These are phyloP conservation scores for Drosophila pseudotalamancana DNA, from an alignment of 2,888 invertebrate species.

Conservation along the genomic window DNA sequence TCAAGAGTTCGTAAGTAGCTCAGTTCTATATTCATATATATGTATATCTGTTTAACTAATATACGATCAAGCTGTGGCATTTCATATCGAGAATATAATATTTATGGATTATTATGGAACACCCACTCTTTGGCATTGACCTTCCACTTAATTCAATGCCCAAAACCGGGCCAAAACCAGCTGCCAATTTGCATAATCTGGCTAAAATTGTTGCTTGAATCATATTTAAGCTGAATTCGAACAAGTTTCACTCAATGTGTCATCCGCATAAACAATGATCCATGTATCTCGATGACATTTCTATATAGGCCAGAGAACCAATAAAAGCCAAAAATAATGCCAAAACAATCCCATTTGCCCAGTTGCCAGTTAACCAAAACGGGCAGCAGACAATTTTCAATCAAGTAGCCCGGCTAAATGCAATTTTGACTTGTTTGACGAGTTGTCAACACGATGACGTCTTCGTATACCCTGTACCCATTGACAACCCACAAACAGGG, in stretches of 20 bases:
- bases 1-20: neutral
- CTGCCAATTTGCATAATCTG: constrained; percentile 54
- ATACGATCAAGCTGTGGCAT: neutral
- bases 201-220: constrained; percentile 38
- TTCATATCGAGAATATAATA: neutral
- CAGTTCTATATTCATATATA: neutral
- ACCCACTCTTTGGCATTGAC: constrained; percentile 3
- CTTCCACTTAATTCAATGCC: constrained; percentile 26
- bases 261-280: constrained; percentile 41
- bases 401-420: constrained; percentile 39
- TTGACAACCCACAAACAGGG: no score
- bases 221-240: constrained; percentile 55
- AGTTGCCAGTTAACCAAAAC: constrained; percentile 24
- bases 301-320: constrained; percentile 36
- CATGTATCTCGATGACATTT: constrained; percentile 26
- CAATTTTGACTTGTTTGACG: neutral
- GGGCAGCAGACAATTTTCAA: constrained; percentile 22
- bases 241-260: constrained; percentile 60
- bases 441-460: constrained; percentile 1
- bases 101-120: neutral
- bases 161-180: constrained; percentile 17
- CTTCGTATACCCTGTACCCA: neutral
- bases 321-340: constrained; percentile 20
- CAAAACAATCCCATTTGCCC: constrained; percentile 2
- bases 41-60: neutral